Base-by-base conservation (phyloP, 2,888 invertebrate genomes). In the Cyrtodaria siliqua region DNA sequence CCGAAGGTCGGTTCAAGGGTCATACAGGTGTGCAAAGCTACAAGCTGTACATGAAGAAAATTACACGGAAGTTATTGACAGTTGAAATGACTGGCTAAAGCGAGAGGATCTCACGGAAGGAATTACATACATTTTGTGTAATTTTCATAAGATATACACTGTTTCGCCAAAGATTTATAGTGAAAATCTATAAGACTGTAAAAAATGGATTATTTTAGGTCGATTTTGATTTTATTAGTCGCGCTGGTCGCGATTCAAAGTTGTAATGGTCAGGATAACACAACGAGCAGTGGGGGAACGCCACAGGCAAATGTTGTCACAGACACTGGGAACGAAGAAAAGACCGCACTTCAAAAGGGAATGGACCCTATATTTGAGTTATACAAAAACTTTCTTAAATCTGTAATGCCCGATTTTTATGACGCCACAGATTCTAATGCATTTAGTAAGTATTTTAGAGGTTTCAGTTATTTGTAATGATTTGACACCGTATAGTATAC, bases 311-410 rank as follows among this genome's bases (percentile, higher is more conserved):
- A 60, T 18, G 67, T 56, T 40, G 60, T 62, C 1, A 56, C 66
- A 14, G 59, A 67, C 40, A 57, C 50, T 1, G 62, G 20, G n/a
- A 42, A 47, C 8, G 53, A 38, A 14, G 77, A 79, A 27, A 68
- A 64, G 52, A 56, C 79, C 16, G 57, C 89, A 20, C 72, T 89
- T 27, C 85, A 88, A 60, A 84, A 86, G 62, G 89, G 89, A 26
- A 86, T 89, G 81, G 74, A 83, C 16, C 81, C 82, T 26, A 73
- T 89, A 8, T 90, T 81, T 73, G 70, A 84, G 23, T 78, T 90
- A 71, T 85, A 84, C 12, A 87, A 90, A 62, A 74, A 77, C 20
- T 90, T 90, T 72, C 80, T 90, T 2, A 82, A 85, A 47, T 78
- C 84, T 23, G 83, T 88, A 23, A 87, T 87, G 70, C 79, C 82